Conservation (phyloP, 2,797 vertebrate species). For the Falco biarmicus region DNA sequence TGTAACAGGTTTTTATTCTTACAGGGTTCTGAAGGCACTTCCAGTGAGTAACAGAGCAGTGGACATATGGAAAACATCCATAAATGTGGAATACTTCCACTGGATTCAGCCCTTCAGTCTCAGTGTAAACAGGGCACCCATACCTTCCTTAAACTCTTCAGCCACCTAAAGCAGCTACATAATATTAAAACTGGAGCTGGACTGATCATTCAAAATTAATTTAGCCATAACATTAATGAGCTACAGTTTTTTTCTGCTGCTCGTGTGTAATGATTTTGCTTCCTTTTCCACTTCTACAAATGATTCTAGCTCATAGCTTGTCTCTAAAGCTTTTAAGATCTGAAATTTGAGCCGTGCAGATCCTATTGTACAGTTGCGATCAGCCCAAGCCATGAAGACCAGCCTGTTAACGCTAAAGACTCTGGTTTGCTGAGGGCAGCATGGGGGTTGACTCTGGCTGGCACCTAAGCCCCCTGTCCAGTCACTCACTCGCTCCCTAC, state of each 20-base stretch:
- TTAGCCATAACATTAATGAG: neutral
- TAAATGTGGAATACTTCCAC: neutral
- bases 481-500: neutral
- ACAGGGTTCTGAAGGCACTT: conserved; percentile 41
- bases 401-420: neutral
- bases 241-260: neutral
- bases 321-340: neutral
- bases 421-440: neutral
- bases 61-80: neutral
- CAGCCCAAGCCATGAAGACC: neutral
- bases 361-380: neutral
- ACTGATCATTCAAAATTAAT: neutral
- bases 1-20: conserved; percentile 51
- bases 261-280: neutral
- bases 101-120: neutral
- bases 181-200: neutral
- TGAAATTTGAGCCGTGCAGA: neutral
- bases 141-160: neutral
- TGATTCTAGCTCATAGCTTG: neutral
- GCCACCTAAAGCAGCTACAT: neutral
- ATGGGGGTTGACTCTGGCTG: neutral
- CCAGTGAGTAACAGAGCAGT: conserved; percentile 5
- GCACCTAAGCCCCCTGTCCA: neutral
- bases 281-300: neutral
- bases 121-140: neutral